These are phyloP conservation scores for Cyprinella venusta DNA, from an alignment of 2,797 vertebrate species.

Conservation along the genomic window DNA sequence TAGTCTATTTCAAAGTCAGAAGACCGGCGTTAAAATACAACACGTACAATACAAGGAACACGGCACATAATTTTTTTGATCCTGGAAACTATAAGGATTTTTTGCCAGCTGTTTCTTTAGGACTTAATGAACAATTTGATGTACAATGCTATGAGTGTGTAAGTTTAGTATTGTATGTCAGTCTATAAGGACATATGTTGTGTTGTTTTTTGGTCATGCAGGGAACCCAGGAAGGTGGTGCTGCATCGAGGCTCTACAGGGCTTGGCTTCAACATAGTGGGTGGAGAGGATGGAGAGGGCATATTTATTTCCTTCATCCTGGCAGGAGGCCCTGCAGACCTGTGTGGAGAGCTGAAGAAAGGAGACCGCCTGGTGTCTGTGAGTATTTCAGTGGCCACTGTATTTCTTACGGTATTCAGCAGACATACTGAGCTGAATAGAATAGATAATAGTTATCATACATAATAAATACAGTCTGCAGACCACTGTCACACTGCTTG, in stretches of 20 bases:
- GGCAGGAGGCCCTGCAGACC: slow-evolving; percentile 94
- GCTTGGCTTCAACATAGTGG: slow-evolving; percentile 97
- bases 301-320: slow-evolving; percentile 99
- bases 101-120: neutral
- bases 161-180: slow-evolving; percentile 1
- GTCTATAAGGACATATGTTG: neutral
- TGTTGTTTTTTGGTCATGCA: slow-evolving; percentile 55
- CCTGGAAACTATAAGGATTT: neutral
- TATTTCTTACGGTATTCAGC: neutral
- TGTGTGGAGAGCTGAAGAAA: slow-evolving; percentile 94
- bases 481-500: neutral
- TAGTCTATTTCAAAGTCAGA: too few relatives aligned
- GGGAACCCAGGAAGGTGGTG: slow-evolving; percentile 93
- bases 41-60: neutral
- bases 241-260: slow-evolving; percentile 93
- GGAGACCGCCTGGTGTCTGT: slow-evolving; percentile 96
- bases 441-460: too few relatives aligned
- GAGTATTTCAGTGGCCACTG: slow-evolving; percentile 55
- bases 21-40: too few relatives aligned
- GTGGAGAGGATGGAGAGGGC: slow-evolving; percentile 96
- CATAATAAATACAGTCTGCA: neutral
- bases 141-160: neutral
- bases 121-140: neutral
- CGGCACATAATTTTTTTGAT: neutral
- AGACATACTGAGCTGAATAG: neutral